phyloP scores from a whole-genome alignment of 1,140 invertebrate genomes.

The Proales similis region DNA sequence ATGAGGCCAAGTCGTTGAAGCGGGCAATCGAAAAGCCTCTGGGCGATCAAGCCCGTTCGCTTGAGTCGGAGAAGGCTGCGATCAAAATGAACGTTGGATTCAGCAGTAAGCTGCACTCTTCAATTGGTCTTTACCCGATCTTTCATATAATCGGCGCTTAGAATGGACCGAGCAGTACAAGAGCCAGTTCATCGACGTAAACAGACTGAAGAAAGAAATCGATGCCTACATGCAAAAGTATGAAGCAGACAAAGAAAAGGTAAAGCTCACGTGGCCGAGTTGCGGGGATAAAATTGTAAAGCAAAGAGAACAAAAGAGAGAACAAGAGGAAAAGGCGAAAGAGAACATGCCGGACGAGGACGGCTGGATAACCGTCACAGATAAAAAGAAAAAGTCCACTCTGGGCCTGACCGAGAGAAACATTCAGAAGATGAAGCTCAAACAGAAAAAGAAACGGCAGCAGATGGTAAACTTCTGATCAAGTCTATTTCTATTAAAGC shows the following conservation, averaged over 20 bases:
- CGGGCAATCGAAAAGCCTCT: slow-evolving; percentile 6
- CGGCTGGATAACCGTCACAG: slow-evolving; percentile 27
- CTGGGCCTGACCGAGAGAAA: slow-evolving; percentile 11
- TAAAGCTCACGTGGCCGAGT: neutral
- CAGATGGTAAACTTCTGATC: slow-evolving; percentile 11
- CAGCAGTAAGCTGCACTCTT: slow-evolving; percentile 16
- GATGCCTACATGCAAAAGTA: slow-evolving; percentile 29
- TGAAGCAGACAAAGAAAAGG: slow-evolving; percentile 8
- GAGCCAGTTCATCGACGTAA: slow-evolving; percentile 22
- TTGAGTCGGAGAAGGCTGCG: neutral
- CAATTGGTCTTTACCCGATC: too few species aligned
- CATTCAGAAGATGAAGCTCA: slow-evolving; percentile 20
- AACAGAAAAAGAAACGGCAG: slow-evolving; percentile 28
- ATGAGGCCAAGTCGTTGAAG: neutral
- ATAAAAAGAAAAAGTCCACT: slow-evolving; percentile 21
- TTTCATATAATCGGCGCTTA: too few species aligned
- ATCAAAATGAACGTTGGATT: slow-evolving; percentile 7
- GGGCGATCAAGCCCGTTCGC: slow-evolving; percentile 4
- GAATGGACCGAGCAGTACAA: slow-evolving; percentile 32
- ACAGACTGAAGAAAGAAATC: slow-evolving; percentile 23
- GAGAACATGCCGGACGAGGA: slow-evolving; percentile 25
- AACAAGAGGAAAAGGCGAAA: slow-evolving; percentile 18
- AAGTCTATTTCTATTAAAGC: neutral
- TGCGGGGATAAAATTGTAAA: neutral
- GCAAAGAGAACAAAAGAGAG: neutral